Evolutionary conservation across 2,797 vertebrate genomes (phyloP).

Genomic region (Acomys russatus): DNA sequence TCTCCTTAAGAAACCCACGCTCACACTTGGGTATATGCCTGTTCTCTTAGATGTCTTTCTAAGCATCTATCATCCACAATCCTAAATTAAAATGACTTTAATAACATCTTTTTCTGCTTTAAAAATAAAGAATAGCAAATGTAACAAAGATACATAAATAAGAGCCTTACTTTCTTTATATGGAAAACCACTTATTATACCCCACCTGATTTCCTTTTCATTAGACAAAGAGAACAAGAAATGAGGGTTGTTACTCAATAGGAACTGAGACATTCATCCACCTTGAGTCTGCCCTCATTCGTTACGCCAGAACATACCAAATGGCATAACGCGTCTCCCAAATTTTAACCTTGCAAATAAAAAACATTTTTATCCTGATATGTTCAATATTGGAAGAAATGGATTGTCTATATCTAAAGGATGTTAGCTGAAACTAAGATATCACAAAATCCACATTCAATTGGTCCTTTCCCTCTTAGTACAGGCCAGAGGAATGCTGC

Average conservation of each 20-base stretch:
- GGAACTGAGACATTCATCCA: background rate
- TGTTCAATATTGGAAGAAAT: background rate
- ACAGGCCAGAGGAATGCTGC: background rate
- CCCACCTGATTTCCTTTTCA: background rate
- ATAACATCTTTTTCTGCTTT: background rate
- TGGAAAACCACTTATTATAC: background rate
- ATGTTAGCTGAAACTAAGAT: background rate
- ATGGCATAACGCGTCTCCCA: background rate
- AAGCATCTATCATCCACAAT: background rate
- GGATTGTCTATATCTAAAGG: background rate
- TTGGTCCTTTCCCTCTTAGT: background rate
- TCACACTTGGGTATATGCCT: background rate
- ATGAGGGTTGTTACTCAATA: background rate
- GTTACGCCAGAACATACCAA: background rate
- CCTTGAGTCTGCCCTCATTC: background rate
- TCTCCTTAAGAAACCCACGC: background rate
- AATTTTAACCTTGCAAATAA: background rate
- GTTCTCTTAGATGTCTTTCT: background rate
- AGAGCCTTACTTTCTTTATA: conserved; percentile 21
- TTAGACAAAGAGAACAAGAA: background rate
- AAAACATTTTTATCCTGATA: background rate
- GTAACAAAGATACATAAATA: background rate
- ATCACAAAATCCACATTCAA: background rate
- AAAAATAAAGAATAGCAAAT: background rate
- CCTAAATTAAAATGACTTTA: background rate